Conservation (phyloP, 2,888 invertebrate species). For the Glaucopsyche alexis region DNA sequence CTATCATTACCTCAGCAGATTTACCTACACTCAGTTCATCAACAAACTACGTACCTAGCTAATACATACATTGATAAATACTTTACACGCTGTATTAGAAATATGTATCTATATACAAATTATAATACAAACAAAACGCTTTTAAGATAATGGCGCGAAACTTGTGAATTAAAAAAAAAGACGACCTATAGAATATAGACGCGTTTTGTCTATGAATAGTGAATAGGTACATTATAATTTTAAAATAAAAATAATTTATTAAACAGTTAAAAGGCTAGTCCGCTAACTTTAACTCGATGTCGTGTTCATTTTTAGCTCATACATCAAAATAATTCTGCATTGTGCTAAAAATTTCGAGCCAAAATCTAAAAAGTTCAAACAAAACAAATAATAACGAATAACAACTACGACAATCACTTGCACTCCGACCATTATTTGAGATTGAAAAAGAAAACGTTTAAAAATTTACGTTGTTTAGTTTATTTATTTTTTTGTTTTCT, state of each 20-base stretch:
- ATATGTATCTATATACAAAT: conserved; percentile 27
- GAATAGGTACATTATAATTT: too few relatives aligned
- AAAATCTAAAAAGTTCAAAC: conserved; percentile 14
- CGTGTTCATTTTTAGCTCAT: neutral
- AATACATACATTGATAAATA: conserved; percentile 22
- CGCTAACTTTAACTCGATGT: neutral
- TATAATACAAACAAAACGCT: conserved; percentile 21
- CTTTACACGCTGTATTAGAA: conserved; percentile 20
- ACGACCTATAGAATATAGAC: neutral
- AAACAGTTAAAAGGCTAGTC: neutral
- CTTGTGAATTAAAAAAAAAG: conserved; percentile 7
- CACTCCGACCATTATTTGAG: neutral
- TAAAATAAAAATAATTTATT: too few relatives aligned
- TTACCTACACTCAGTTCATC: conserved; percentile 14
- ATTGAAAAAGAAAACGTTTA: neutral
- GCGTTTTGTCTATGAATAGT: neutral
- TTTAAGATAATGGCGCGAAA: conserved; percentile 19
- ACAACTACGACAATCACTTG: conserved; percentile 2
- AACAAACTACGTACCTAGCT: conserved; percentile 20
- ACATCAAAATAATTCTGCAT: neutral
- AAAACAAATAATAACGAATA: neutral
- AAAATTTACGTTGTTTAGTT: neutral
- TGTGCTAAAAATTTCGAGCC: neutral
- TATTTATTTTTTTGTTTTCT: neutral
- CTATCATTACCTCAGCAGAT: conserved; percentile 21